These are phyloP conservation scores for Clanis bilineata DNA, from an alignment of 2,888 invertebrate genomes.

Conservation along the genomic window DNA sequence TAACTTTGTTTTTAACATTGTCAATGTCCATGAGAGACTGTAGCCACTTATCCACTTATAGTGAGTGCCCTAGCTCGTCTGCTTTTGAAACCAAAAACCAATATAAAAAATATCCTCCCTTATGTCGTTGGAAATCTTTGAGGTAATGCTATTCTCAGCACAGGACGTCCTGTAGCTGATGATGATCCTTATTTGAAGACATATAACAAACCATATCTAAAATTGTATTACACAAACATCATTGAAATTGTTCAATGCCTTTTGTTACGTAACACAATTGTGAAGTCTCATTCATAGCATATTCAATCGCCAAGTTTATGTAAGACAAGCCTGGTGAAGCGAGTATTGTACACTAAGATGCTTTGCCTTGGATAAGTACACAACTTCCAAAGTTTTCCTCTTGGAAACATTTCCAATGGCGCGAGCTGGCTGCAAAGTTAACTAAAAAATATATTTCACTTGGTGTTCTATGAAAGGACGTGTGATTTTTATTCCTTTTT, in stretches of 20 bases:
- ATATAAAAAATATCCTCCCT: no score
- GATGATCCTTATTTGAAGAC: not conserved
- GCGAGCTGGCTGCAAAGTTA: constrained; percentile 33
- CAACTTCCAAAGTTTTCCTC: constrained; percentile 36
- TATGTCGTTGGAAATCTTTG: no score
- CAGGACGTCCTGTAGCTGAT: no score
- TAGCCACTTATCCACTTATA: no score
- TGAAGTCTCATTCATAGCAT: constrained; percentile 33
- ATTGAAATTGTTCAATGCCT: constrained; percentile 27
- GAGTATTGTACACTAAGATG: constrained; percentile 36
- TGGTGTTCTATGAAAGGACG: not conserved
- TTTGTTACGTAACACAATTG: constrained; percentile 32
- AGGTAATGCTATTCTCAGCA: no score
- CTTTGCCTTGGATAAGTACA: constrained; percentile 30
- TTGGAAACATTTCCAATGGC: constrained; percentile 36
- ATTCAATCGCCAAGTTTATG: constrained; percentile 39
- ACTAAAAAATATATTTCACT: constrained; percentile 16
- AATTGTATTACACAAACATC: constrained; percentile 15
- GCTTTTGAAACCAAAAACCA: no score
- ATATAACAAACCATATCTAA: not conserved
- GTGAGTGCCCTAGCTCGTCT: no score
- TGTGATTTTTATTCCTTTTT: constrained; percentile 2
- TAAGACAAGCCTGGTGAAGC: constrained; percentile 33
- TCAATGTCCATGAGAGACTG: no score
- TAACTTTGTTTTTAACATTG: no score